A percentile compares a stretch with the other conserved stretches of the same genome.
These are phyloP conservation scores for Volucella inflata DNA, from an alignment of 2,888 invertebrate genomes.

Conservation along the genomic window DNA sequence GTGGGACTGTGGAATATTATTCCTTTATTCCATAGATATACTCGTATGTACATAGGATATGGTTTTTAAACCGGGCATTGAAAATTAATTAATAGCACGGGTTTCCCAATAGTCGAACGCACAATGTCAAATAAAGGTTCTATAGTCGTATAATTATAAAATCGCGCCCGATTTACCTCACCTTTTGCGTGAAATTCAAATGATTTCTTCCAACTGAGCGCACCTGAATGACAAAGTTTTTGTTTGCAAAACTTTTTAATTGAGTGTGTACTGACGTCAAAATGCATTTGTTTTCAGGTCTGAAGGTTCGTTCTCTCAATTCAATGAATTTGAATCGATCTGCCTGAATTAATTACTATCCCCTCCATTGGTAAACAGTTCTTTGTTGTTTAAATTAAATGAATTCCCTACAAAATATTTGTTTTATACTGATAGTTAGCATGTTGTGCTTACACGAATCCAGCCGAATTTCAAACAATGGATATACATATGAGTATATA, in stretches of 20 bases:
- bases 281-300: conserved; percentile 54
- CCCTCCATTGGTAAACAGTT: conserved; percentile 45
- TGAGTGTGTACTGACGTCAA: conserved; percentile 59
- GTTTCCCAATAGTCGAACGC: conserved; percentile 53
- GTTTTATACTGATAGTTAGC: too few species aligned
- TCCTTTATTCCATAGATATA: conserved; percentile 52
- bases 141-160: conserved; percentile 63
- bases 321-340: conserved; percentile 65
- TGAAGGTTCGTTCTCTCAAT: conserved; percentile 46
- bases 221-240: conserved; percentile 62
- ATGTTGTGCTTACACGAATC: too few species aligned
- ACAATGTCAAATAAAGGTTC: conserved; percentile 41
- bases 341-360: conserved; percentile 65
- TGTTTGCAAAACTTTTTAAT: conserved; percentile 75
- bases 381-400: conserved; percentile 49
- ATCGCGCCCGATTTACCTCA: conserved; percentile 72
- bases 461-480: too few species aligned
- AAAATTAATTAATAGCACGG: conserved; percentile 74
- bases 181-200: conserved; percentile 72
- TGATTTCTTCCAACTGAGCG: conserved; percentile 58
- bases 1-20: conserved; percentile 66
- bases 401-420: neutral
- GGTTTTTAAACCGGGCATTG: conserved; percentile 35
- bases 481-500: too few species aligned
- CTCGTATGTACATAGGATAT: conserved; percentile 18